These are phyloP conservation scores for Anhinga anhinga DNA, from an alignment of 2,113 vertebrate species.

Conservation along the genomic window DNA sequence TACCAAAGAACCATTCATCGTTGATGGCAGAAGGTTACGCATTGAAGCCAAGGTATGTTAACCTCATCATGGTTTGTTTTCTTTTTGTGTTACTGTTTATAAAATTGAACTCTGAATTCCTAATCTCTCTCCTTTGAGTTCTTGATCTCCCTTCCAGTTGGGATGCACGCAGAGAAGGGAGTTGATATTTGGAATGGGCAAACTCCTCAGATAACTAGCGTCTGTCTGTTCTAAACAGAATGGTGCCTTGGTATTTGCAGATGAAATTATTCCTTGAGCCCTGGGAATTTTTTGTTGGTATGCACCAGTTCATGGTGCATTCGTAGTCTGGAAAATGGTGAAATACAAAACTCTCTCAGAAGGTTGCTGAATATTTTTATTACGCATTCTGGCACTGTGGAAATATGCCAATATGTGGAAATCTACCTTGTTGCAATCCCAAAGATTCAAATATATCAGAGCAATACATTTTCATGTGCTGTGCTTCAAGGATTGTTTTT, in stretches of 20 bases:
- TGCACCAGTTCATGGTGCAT: not conserved
- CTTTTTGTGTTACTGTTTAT: not conserved
- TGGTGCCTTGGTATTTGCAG: not conserved
- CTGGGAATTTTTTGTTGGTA: not conserved
- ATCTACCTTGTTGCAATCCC: not conserved
- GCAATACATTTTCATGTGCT: not conserved
- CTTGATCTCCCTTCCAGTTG: not conserved
- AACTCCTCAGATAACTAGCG: not conserved
- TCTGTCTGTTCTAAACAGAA: not conserved
- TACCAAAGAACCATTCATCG: slow-evolving; percentile 92
- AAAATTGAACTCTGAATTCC: not conserved
- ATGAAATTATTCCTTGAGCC: not conserved
- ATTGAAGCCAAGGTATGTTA: slow-evolving; percentile 92
- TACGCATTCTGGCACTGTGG: not conserved
- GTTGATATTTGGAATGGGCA: not conserved
- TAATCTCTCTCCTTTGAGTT: not conserved
- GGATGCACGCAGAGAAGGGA: not conserved
- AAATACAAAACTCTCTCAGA: not conserved
- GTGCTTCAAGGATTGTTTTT: not conserved
- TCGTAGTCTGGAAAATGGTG: not conserved
- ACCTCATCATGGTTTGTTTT: not conserved
- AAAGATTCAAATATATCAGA: not conserved
- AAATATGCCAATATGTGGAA: not conserved
- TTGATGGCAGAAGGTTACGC: slow-evolving; percentile 86
- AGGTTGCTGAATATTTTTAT: not conserved